Evolutionary conservation across 2,113 vertebrate genomes (phyloP).

Genomic region (Neomonachus schauinslandi): DNA sequence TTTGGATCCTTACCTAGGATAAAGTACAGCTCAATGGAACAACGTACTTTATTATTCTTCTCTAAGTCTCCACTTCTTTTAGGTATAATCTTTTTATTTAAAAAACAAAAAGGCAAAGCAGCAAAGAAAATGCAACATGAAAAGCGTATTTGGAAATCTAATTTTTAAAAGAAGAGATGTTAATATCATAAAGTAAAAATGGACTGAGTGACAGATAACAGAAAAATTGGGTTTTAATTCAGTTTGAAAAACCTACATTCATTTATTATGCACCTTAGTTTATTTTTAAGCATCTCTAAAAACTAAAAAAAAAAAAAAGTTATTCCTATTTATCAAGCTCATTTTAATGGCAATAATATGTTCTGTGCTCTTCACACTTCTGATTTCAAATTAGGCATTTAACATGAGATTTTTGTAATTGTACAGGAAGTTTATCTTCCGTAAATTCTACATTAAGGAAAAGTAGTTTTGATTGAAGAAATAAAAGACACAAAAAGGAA

Average conservation of each 20-base stretch:
- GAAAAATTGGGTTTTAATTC: background rate
- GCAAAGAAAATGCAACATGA: slow-evolving; percentile 10
- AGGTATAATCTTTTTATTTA: background rate
- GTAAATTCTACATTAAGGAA: background rate
- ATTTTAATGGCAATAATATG: slow-evolving; percentile 5
- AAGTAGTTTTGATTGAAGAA: background rate
- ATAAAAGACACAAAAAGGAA: background rate
- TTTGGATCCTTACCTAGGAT: background rate
- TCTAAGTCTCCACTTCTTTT: background rate
- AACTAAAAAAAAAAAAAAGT: background rate
- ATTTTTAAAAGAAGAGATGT: background rate
- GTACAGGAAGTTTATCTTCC: background rate
- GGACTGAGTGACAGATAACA: background rate
- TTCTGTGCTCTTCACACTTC: background rate
- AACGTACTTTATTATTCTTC: background rate
- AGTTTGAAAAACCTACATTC: background rate
- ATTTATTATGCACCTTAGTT: background rate
- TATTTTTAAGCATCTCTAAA: slow-evolving; percentile 14
- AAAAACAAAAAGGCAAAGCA: background rate
- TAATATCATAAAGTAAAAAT: slow-evolving; percentile 8
- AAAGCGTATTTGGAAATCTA: slow-evolving; percentile 11
- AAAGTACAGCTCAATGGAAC: background rate
- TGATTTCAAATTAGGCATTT: background rate
- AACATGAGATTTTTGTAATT: background rate
- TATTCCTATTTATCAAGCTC: slow-evolving; percentile 3